A percentile compares a stretch with the other conserved stretches of the same genome.
Evolutionary conservation across 2,888 invertebrate genomes (phyloP).

Genomic region (Spilarctia lutea): DNA sequence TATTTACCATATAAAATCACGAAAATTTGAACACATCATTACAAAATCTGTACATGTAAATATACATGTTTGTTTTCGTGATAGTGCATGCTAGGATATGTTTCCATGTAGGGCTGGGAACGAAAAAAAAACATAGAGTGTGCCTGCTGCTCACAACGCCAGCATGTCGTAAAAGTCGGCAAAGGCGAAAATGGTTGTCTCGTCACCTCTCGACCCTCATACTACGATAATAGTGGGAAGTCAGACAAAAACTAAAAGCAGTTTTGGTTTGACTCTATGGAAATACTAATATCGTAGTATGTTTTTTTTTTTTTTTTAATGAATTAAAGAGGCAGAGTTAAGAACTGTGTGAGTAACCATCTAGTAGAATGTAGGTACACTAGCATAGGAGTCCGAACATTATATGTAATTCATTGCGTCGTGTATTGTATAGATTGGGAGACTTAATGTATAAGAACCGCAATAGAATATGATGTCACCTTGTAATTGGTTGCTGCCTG

Average conservation of each 20-base stretch:
- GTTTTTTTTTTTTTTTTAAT: not conserved
- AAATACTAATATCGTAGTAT: not conserved
- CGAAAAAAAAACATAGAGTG: slow-evolving; percentile 6
- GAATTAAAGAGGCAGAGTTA: not conserved
- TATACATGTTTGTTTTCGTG: not conserved
- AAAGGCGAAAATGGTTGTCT: not conserved
- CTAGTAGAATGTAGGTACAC: not conserved
- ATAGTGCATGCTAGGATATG: not conserved
- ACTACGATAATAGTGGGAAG: not conserved
- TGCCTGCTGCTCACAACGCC: not conserved
- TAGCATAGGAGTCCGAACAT: not conserved
- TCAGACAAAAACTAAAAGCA: not conserved
- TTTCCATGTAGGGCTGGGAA: slow-evolving; percentile 10
- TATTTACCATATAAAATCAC: no score
- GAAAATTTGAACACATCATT: not conserved
- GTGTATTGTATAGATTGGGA: not conserved
- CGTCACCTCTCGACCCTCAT: not conserved
- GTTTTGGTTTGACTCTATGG: not conserved
- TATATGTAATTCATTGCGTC: slow-evolving; percentile 7
- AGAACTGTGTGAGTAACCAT: not conserved
- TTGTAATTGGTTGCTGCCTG: not conserved
- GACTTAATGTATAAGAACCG: not conserved
- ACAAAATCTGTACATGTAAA: not conserved
- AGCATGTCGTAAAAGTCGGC: slow-evolving; percentile 8
- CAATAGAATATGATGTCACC: slow-evolving; percentile 3